Conservation (phyloP, 2,797 vertebrate genomes). For the Leptatherina wallacei region DNA sequence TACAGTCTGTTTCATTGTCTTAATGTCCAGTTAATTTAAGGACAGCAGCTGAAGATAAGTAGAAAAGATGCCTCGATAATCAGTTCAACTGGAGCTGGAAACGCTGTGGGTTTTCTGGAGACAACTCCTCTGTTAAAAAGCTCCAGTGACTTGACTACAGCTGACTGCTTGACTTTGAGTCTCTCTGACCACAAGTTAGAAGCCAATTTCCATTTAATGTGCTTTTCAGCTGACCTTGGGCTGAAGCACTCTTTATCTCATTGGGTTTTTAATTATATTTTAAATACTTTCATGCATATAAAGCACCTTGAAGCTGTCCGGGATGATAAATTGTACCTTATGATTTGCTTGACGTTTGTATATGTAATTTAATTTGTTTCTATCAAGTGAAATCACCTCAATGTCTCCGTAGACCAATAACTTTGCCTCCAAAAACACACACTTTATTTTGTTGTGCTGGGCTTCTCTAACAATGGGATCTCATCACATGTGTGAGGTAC, state of each 20-base stretch:
- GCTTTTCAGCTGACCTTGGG: constrained; percentile 15
- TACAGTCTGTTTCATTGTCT: constrained; percentile 41
- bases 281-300: constrained; percentile 10
- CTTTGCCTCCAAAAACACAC: background rate
- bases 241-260: constrained; percentile 1
- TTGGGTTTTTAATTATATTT: constrained; percentile 30
- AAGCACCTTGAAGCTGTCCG: constrained; percentile 14
- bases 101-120: constrained; percentile 24
- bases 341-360: background rate
- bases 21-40: constrained; percentile 53
- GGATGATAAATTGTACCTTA: constrained; percentile 12
- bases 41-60: constrained; percentile 37
- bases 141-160: constrained; percentile 7
- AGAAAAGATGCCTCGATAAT: constrained; percentile 41
- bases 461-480: too few relatives aligned
- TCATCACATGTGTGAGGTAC: too few relatives aligned
- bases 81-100: constrained; percentile 20
- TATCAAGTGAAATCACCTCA: constrained; percentile 1
- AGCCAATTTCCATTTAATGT: constrained; percentile 17
- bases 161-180: constrained; percentile 36
- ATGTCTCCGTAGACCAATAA: background rate
- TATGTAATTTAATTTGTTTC: background rate
- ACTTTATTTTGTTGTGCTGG: background rate
- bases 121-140: constrained; percentile 1
- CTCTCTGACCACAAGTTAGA: constrained; percentile 17